Evolutionary conservation across 2,113 vertebrate genomes (phyloP).

Genomic region (Lepus americanus): DNA sequence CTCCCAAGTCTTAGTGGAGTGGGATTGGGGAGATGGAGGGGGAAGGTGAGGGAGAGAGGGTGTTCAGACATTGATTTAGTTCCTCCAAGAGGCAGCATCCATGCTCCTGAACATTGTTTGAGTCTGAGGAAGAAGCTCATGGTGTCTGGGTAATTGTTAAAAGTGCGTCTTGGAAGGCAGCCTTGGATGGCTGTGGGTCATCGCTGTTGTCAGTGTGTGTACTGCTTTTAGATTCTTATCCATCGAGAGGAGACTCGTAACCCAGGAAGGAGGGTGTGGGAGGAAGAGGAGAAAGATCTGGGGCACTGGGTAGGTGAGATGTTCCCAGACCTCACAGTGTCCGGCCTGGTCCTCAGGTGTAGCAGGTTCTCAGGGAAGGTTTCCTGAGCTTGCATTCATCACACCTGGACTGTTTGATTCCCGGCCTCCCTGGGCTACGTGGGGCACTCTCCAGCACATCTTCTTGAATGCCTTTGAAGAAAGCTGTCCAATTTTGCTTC

Average conservation of each 20-base stretch:
- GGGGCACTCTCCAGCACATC: background rate
- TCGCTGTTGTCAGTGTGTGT: background rate
- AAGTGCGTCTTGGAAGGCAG: background rate
- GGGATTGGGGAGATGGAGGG: too few species aligned
- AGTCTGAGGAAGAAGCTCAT: background rate
- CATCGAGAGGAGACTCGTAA: background rate
- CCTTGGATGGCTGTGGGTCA: background rate
- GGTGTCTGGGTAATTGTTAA: background rate
- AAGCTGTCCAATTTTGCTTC: background rate
- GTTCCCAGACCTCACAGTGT: background rate
- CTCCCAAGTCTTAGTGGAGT: rapidly evolving
- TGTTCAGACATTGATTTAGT: background rate
- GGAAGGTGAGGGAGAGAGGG: too few species aligned
- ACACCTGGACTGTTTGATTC: background rate
- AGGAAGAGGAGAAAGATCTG: background rate
- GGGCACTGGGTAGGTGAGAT: background rate
- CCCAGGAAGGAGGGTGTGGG: background rate
- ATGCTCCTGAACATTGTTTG: background rate
- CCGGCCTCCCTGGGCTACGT: background rate
- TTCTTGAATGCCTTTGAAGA: background rate
- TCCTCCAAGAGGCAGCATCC: background rate
- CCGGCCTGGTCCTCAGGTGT: background rate
- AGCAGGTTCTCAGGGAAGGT: background rate
- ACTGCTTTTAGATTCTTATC: background rate
- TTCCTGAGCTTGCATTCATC: background rate